These are phyloP conservation scores for Acropora tenuis DNA, from an alignment of 64 coral and sea anemone genomes.

Conservation along the genomic window DNA sequence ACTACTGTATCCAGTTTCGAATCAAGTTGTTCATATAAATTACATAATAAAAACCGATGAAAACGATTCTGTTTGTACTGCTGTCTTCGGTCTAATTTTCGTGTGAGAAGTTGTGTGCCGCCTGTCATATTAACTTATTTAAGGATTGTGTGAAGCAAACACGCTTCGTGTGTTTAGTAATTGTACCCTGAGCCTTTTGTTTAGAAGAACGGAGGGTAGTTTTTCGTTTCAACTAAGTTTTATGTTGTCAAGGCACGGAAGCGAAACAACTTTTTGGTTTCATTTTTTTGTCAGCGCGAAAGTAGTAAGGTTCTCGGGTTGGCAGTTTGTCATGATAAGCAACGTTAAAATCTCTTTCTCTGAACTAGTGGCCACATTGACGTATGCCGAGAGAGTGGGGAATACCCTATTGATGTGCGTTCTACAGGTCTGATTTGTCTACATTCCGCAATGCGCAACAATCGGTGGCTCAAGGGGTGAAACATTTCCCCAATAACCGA, in stretches of 20 bases:
- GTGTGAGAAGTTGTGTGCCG: neutral
- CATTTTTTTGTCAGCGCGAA: neutral
- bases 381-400: too few species aligned
- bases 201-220: neutral
- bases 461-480: too few species aligned
- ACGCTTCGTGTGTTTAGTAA: neutral
- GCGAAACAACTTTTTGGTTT: neutral
- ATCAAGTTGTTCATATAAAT: constrained; percentile 1
- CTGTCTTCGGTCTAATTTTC: too few species aligned
- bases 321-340: too few species aligned
- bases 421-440: too few species aligned
- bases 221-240: neutral
- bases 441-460: too few species aligned
- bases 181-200: neutral
- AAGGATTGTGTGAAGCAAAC: neutral
- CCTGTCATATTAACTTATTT: neutral
- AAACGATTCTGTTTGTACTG: too few species aligned
- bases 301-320: neutral
- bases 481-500: too few species aligned
- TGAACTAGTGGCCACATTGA: too few species aligned
- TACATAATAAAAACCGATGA: too few species aligned
- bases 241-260: neutral
- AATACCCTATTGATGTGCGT: too few species aligned
- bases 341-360: too few species aligned
- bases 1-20: constrained; percentile 39